Evolutionary conservation across 2,797 vertebrate species (phyloP), one percentile per base, ranked within the genome.

Genomic region (Gymnocypris eckloni): DNA sequence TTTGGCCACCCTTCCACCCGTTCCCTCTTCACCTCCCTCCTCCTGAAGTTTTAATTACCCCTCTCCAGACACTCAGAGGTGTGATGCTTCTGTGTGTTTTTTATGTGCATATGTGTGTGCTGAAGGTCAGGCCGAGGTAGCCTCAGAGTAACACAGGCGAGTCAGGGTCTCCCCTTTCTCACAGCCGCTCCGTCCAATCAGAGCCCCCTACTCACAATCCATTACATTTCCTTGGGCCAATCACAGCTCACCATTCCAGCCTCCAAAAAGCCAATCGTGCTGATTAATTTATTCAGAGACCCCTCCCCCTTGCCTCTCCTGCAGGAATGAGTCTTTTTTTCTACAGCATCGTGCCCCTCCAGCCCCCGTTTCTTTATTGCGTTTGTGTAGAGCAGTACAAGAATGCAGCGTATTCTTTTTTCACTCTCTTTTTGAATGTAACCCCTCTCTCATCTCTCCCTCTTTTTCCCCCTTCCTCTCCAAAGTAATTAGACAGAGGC

Each of bases 91-190:
- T 70, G 79, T 2, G 41, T 86, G 56, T 82, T 81, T 81, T 84
- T 77, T 39, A 76, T 85, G 45, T 18, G 43, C 7, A 18, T 73
- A 75, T 73, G 70, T 90, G 87, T 87, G 85, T 87, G 87, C 66
- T 90, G 82, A 90, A 88, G 89, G 89, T 91, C 94, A 95, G 92
- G 91, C 92, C 92, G 96, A 93, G 94, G 94, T 94, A 96, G 92
- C 95, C 90, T 92, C 91, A 76, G 94, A 96, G 96, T 96, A 96
- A 96, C 94, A 93, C 90, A 89, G 69, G 92, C 91, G 93, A 95
- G 95, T 94, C 93, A 91, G 91, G 96, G 97, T 97, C 96, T 96
- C 93, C 93, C 94, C 93, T 96, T 97, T 97, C 96, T 97, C 96
- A 97, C 96, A 96, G 96, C 94, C 93, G 93, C 89, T 93, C 91